Evolutionary conservation across 1,140 invertebrate genomes (phyloP).

Genomic region (Lepidotrigona ventralis): DNA sequence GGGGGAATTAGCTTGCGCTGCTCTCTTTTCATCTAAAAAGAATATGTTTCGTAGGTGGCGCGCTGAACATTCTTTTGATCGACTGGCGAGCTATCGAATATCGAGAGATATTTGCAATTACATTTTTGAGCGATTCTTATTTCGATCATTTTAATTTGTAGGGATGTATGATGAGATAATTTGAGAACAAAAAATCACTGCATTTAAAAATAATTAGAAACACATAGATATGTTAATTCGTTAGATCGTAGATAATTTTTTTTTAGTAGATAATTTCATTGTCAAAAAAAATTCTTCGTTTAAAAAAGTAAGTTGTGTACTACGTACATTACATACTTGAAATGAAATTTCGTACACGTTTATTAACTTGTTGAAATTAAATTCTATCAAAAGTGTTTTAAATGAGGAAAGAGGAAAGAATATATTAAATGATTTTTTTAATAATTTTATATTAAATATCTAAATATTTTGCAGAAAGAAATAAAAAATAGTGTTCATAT

Average conservation of each 20-base stretch:
- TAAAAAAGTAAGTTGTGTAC: neutral
- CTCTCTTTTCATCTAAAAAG: constrained; percentile 40
- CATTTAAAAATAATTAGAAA: neutral
- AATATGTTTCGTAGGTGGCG: constrained; percentile 35
- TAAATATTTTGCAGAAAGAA: neutral
- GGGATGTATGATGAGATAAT: too few species aligned
- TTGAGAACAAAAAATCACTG: neutral
- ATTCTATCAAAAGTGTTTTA: neutral
- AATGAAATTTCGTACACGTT: neutral
- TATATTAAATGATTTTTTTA: neutral
- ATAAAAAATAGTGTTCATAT: neutral
- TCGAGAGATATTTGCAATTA: neutral
- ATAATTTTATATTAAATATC: neutral
- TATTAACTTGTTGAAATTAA: neutral
- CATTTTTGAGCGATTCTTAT: neutral
- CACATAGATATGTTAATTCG: neutral
- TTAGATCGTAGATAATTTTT: neutral
- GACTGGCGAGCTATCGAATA: constrained; percentile 29
- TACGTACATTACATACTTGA: neutral
- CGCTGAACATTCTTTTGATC: constrained; percentile 14
- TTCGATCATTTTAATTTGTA: neutral
- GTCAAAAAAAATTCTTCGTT: neutral
- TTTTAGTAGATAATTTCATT: neutral
- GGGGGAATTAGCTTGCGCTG: constrained; percentile 31
- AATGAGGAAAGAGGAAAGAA: neutral